Evolutionary conservation across 2,888 invertebrate genomes (phyloP).

Genomic region (Nematopogon swammerdamellus): DNA sequence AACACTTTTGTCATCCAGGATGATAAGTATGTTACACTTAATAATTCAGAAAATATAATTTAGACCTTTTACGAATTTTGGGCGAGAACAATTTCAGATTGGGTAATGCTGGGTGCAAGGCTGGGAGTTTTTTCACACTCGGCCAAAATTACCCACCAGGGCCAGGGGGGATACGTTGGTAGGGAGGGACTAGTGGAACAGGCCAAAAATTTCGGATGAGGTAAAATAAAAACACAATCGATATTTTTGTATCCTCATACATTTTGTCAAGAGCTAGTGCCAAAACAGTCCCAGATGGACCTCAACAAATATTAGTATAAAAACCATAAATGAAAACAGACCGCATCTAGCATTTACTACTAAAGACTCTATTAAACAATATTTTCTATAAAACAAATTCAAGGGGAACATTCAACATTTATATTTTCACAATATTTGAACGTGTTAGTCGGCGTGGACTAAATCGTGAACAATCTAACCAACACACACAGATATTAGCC

Average conservation of each 20-base stretch:
- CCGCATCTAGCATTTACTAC: slow-evolving; percentile 55
- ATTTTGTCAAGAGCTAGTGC: not conserved
- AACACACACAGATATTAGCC: slow-evolving; percentile 50
- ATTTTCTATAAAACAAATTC: slow-evolving; percentile 5
- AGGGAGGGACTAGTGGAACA: no score
- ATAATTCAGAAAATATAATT: no score
- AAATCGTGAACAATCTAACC: slow-evolving; percentile 37
- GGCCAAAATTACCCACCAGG: no score
- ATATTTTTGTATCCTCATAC: not conserved
- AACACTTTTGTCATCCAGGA: no score
- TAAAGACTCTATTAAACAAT: slow-evolving; percentile 38
- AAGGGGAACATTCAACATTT: slow-evolving; percentile 43
- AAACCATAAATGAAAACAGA: slow-evolving; percentile 32
- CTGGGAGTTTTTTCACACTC: no score
- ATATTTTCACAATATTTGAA: slow-evolving; percentile 45
- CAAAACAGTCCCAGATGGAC: not conserved
- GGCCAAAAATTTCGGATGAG: no score
- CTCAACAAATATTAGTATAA: slow-evolving; percentile 44
- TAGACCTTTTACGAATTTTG: no score
- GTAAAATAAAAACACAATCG: not conserved
- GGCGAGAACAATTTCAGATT: no score
- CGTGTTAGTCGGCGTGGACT: slow-evolving; percentile 41
- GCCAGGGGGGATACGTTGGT: no score
- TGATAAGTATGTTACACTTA: no score
- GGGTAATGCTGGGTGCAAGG: no score